Evolutionary conservation across 1,140 invertebrate genomes (phyloP), one percentile per base, ranked within the genome.

Genomic region (Drosophila varians): DNA sequence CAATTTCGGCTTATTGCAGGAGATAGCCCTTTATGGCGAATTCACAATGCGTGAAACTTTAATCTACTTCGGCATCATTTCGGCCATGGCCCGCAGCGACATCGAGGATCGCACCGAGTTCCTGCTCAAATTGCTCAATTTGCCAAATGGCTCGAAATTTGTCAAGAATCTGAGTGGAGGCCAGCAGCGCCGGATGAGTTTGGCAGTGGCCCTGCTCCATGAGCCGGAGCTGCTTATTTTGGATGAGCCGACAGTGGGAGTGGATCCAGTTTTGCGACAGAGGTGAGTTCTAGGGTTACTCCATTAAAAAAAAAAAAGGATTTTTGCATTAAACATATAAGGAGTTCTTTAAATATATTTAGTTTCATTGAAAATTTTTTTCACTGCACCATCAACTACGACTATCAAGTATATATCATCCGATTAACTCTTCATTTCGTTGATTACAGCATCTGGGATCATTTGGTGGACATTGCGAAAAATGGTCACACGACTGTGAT

Each of bases 241-340:
- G 42, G 98, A 99, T 84, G 98, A 99, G 88, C 97, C 98, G 0
- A 98, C 97, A 1, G 97, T 98, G 5, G 98, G 98, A 31, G 97
- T 99, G 0, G 98, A 99, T 92, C 98, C 98, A 1, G 93, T 99
- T 3, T 92, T 99, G 1, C 93, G 98, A 74, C 96, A 98, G 90
- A 96, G 95, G 96, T 94, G 89, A 76, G 64, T 75, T 12, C 53
- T 51, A 34, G 52, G 6, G 23, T 34, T 18, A n/a, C 19, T 64
- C 8, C 21, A 31, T n/a, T n/a, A 0, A 3, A 31, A 38, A 38
- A n/a, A n/a, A n/a, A n/a, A n/a, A n/a, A n/a, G n/a, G n/a, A n/a
- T n/a, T n/a, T n/a, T n/a, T n/a, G n/a, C n/a, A n/a, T n/a, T n/a
- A n/a, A n/a, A n/a, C n/a, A n/a, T n/a, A n/a, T n/a, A n/a, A n/a